Conservation (phyloP, 1,140 invertebrate genomes). For the Caligus rogercresseyi region DNA sequence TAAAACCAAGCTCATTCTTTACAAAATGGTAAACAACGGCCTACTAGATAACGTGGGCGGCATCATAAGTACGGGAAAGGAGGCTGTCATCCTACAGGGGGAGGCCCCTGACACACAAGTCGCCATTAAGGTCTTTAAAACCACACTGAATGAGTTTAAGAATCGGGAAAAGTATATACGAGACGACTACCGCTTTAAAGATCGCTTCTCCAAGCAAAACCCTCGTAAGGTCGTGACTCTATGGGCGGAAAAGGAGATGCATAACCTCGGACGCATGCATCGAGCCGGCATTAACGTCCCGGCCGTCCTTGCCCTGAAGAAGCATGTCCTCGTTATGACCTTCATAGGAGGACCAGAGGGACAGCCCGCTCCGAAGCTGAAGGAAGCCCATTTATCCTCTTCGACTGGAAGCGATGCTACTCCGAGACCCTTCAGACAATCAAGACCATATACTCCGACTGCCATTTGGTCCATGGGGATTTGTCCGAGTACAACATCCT, state of each 20-base stretch:
- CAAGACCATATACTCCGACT: background rate
- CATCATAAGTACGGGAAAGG: constrained; percentile 67
- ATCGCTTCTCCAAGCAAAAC: constrained; percentile 42
- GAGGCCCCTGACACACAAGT: constrained; percentile 42
- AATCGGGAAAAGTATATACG: constrained; percentile 70
- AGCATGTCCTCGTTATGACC: constrained; percentile 70
- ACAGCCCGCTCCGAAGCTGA: constrained; percentile 59
- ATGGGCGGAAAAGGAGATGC: constrained; percentile 85
- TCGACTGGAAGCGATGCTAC: constrained; percentile 34
- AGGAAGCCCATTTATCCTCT: constrained; percentile 45
- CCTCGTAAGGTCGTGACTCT: constrained; percentile 61
- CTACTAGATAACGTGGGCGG: constrained; percentile 60
- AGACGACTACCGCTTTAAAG: constrained; percentile 55
- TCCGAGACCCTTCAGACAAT: constrained; percentile 29
- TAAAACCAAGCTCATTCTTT: constrained; percentile 54
- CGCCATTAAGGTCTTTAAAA: constrained; percentile 81
- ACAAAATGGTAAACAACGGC: constrained; percentile 61
- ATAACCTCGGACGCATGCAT: constrained; percentile 53
- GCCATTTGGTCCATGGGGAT: constrained; percentile 56
- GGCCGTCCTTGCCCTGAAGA: constrained; percentile 53
- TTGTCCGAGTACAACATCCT: constrained; percentile 80
- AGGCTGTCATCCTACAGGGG: constrained; percentile 62
- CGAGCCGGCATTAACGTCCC: constrained; percentile 43
- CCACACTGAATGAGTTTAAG: constrained; percentile 72
- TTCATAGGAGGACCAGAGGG: constrained; percentile 62